Evolutionary conservation across 2,888 invertebrate species (phyloP).

Genomic region (Eilema sororculum): DNA sequence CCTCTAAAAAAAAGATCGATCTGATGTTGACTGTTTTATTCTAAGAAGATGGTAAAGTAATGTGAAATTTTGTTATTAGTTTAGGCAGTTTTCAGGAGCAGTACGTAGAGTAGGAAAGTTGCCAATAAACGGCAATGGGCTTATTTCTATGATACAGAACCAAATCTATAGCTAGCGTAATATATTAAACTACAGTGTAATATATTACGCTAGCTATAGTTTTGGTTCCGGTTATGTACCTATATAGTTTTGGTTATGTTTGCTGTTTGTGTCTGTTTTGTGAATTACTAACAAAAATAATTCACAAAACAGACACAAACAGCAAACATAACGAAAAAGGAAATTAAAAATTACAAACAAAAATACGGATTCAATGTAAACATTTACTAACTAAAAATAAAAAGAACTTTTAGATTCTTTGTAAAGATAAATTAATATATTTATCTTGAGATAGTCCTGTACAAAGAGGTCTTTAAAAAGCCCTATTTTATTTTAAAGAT

Average conservation of each 20-base stretch:
- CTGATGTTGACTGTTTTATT: too few relatives aligned
- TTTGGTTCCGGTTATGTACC: too few relatives aligned
- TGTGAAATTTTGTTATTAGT: too few relatives aligned
- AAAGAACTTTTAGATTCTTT: conserved; percentile 34
- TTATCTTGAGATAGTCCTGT: conserved; percentile 23
- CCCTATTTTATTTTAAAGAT: conserved; percentile 7
- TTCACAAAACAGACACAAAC: not conserved
- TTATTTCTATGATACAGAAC: too few relatives aligned
- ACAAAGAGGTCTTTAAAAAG: conserved; percentile 26
- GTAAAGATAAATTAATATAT: conserved; percentile 47
- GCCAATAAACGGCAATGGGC: too few relatives aligned
- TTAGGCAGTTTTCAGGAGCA: too few relatives aligned
- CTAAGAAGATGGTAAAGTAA: too few relatives aligned
- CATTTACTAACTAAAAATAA: conserved; percentile 39
- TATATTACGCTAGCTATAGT: too few relatives aligned
- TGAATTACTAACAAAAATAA: not conserved
- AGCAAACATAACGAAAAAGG: not conserved
- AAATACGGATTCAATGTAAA: conserved; percentile 33
- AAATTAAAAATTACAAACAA: conserved; percentile 19
- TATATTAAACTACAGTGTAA: too few relatives aligned
- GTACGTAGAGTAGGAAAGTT: too few relatives aligned
- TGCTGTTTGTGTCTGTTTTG: not conserved
- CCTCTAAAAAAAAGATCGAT: too few relatives aligned
- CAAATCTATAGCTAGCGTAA: too few relatives aligned
- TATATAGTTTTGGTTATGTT: not conserved